These are phyloP conservation scores for Tachyglossus aculeatus DNA, from an alignment of 2,797 vertebrate genomes.

Conservation along the genomic window DNA sequence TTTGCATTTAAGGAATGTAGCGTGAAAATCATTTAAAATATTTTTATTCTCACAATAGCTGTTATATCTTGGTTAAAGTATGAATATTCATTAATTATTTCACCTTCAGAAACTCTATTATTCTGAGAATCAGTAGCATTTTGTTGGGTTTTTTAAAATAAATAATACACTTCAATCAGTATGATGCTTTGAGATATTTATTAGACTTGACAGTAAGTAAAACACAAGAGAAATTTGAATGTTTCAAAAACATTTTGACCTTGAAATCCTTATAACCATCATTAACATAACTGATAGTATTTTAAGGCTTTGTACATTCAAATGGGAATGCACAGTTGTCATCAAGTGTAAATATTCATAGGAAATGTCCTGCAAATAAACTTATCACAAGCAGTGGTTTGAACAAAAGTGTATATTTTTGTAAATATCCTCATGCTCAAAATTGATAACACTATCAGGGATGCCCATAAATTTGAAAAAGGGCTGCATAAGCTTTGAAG, in stretches of 20 bases:
- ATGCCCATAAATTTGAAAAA: not conserved
- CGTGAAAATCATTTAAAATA: not conserved
- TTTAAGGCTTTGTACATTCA: conserved; percentile 4
- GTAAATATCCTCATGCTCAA: not conserved
- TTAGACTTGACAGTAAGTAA: conserved; percentile 18
- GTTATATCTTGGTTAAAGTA: conserved; percentile 19
- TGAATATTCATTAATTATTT: conserved; percentile 43
- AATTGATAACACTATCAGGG: conserved; percentile 3
- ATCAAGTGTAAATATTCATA: conserved; percentile 27
- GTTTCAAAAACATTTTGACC: conserved; percentile 44
- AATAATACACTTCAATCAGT: conserved; percentile 53
- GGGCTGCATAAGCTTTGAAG: not conserved
- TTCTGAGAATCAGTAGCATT: conserved; percentile 4
- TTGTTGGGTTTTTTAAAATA: conserved; percentile 22
- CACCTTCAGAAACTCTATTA: conserved; percentile 35
- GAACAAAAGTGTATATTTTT: not conserved
- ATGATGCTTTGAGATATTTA: conserved; percentile 15
- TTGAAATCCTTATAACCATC: conserved; percentile 28
- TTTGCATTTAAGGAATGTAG: not conserved
- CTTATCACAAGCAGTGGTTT: not conserved
- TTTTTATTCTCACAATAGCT: conserved; percentile 2
- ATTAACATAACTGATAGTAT: conserved; percentile 5
- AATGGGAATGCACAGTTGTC: not conserved
- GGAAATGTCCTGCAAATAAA: conserved; percentile 4
- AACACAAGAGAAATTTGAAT: not conserved